Conservation (phyloP, 2,888 invertebrate species). For the Norana najaformis region DNA sequence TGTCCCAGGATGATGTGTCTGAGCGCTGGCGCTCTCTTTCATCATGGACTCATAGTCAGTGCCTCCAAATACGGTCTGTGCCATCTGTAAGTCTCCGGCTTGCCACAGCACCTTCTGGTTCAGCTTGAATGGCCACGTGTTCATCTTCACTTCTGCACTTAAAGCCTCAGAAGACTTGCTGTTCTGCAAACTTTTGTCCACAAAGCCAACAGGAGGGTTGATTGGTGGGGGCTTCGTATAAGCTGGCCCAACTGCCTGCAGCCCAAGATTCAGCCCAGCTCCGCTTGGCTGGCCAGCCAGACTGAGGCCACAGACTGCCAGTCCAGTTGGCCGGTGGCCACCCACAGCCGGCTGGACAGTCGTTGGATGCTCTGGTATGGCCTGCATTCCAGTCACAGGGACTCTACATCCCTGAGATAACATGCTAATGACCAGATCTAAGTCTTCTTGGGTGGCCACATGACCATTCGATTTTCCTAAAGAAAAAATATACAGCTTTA, state of each 20-base stretch:
- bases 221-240: background rate
- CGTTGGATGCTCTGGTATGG: background rate
- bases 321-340: background rate
- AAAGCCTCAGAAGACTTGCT: background rate
- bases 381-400: constrained; percentile 14
- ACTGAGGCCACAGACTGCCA: background rate
- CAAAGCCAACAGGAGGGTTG: background rate
- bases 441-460: constrained; percentile 23
- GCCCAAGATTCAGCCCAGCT: background rate
- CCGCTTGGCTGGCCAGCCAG: background rate
- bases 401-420: constrained; percentile 8
- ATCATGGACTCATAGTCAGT: background rate
- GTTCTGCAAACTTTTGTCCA: background rate
- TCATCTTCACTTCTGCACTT: background rate
- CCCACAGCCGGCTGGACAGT: background rate
- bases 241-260: background rate
- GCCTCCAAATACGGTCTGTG: background rate
- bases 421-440: constrained; percentile 23
- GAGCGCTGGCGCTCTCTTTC: background rate
- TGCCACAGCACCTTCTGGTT: constrained; percentile 14
- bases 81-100: background rate
- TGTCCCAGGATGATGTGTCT: background rate
- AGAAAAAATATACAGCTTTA: background rate
- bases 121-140: constrained; percentile 16
- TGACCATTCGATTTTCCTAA: constrained; percentile 19